Evolutionary conservation across 2,797 vertebrate species (phyloP), one percentile per base, ranked within the genome.

Genomic region (Helostoma temminkii): DNA sequence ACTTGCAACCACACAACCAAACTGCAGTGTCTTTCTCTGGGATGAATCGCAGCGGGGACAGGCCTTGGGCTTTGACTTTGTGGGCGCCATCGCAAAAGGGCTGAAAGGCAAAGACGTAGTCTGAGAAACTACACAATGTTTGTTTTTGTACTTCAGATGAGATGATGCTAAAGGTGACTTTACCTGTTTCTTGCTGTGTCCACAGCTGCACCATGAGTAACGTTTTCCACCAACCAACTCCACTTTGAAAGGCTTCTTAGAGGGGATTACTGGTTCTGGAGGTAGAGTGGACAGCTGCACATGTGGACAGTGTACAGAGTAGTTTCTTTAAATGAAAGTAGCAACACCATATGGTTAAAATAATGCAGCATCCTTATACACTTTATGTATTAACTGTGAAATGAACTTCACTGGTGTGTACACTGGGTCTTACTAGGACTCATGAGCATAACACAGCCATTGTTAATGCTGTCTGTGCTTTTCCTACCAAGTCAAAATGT

Each of bases 61-160:
- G 41, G 30, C 88, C 91, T 0, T 81, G 92, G 3, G 91, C 84
- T 36, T 81, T 76, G 19, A 41, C 82, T 71, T 85, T 92, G 88
- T 96, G 96, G 32, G 94, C 24, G 8, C 96, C 96, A 0, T 96
- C 95, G 3, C 96, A 96, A 88, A 96, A 96, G 6, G 95, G 96
- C 96, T 97, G 88, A 16, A 32, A 70, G 34, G 55, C 15, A 46
- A 37, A 63, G 26, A 56, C 0, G 0, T 2, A 30, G 58, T 58
- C 6, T 71, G 22, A 19, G 34, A 25, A 49, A 0, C 9, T 36
- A 25, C 9, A 2, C 1, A 18, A 18, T 21, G 49, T 12, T 25
- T 21, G 7, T 22, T 25, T 1, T 14, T 19, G 28, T 1, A 19
- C 8, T 32, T 54, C 9, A 24, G 8, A 26, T 36, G 2, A 43